A percentile compares a stretch with the other conserved stretches of the same genome.
Evolutionary conservation across 1,140 invertebrate species (phyloP).

Genomic region (Globodera rostochiensis): DNA sequence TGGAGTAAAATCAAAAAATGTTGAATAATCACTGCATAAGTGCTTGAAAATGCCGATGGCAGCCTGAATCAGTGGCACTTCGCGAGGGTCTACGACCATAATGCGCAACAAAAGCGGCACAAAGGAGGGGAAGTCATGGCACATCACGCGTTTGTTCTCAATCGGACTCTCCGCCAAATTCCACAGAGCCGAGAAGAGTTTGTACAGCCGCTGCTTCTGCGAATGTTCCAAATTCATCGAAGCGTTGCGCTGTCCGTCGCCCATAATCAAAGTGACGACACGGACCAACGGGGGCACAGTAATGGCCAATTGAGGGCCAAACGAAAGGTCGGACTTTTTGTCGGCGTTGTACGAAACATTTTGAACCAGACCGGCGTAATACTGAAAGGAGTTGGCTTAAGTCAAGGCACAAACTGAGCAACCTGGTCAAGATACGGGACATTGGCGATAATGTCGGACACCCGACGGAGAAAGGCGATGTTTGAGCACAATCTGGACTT

Average conservation of each 20-base stretch:
- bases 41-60: constrained; percentile 28
- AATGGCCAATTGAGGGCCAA: constrained; percentile 11
- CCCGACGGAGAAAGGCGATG: constrained; percentile 9
- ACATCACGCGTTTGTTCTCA: constrained; percentile 28
- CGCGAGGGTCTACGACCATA: constrained; percentile 10
- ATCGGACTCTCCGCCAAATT: constrained; percentile 24
- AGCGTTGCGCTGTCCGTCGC: constrained; percentile 5
- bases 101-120: constrained; percentile 17
- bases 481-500: constrained; percentile 23
- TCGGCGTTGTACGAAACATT: constrained; percentile 29
- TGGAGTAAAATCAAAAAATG: not conserved
- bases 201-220: constrained; percentile 20
- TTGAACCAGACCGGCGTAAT: constrained; percentile 20
- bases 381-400: not conserved
- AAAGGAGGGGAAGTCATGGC: constrained; percentile 22
- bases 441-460: constrained; percentile 15
- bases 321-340: not conserved
- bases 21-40: not conserved
- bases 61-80: constrained; percentile 23
- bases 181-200: constrained; percentile 26
- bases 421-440: constrained; percentile 13
- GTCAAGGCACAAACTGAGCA: not conserved
- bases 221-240: not conserved
- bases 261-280: constrained; percentile 5
- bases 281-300: constrained; percentile 25